Percentiles rank a stretch among this genome's conserved stretches.
Conservation (phyloP, 1,140 invertebrate genomes). For the Lysiphlebus fabarum region DNA sequence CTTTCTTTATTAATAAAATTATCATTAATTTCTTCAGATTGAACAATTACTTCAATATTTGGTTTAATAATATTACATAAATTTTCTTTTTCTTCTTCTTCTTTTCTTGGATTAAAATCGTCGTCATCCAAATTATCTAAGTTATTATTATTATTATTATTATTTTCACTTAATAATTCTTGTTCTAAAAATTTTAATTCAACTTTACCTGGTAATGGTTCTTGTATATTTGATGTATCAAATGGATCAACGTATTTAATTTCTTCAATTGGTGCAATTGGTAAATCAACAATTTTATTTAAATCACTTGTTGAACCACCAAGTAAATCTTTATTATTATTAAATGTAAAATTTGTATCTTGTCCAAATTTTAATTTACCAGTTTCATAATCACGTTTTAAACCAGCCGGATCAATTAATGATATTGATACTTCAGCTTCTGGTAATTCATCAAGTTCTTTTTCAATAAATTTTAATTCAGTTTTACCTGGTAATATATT, state of each 20-base stretch:
- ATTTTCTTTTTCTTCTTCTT: constrained; percentile 41
- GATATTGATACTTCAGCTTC: constrained; percentile 47
- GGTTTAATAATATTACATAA: background rate
- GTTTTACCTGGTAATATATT: constrained; percentile 69
- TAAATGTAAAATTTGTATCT: constrained; percentile 22
- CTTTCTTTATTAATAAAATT: constrained; percentile 34
- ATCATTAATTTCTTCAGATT: constrained; percentile 47
- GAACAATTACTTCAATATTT: background rate
- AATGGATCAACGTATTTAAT: constrained; percentile 76
- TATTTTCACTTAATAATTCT: constrained; percentile 62
- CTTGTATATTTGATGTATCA: constrained; percentile 75
- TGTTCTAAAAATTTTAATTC: constrained; percentile 77
- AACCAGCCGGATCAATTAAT: constrained; percentile 47
- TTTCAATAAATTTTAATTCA: constrained; percentile 64
- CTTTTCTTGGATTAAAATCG: constrained; percentile 73
- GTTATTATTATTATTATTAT: constrained; percentile 5
- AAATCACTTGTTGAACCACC: constrained; percentile 74
- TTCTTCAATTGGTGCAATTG: constrained; percentile 62
- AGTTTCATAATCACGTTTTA: constrained; percentile 57
- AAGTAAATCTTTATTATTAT: constrained; percentile 61
- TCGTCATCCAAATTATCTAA: constrained; percentile 43
- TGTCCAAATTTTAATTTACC: constrained; percentile 33
- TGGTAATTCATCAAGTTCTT: constrained; percentile 56
- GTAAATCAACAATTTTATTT: constrained; percentile 65
- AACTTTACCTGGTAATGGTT: constrained; percentile 68